Percentiles rank a stretch among this genome's conserved stretches.
These are phyloP conservation scores for Petrolisthes manimaculis DNA, from an alignment of 2,888 invertebrate genomes.

Conservation along the genomic window DNA sequence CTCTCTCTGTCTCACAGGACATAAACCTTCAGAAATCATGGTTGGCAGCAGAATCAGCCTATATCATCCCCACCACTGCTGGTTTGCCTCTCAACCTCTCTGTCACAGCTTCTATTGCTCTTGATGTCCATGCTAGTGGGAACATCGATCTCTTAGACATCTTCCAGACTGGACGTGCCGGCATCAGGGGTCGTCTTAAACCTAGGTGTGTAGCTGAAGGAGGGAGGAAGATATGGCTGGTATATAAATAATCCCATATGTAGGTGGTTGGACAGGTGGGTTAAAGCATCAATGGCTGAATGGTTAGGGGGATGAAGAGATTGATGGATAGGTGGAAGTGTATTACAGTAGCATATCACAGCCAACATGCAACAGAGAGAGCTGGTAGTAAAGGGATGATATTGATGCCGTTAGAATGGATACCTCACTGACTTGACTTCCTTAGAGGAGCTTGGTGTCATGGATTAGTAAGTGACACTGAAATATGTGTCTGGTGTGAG, in stretches of 20 bases:
- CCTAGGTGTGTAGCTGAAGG: conserved; percentile 71
- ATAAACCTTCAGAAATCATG: conserved; percentile 58
- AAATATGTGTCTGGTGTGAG: no score
- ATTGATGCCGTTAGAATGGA: no score
- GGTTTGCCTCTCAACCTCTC: conserved; percentile 91
- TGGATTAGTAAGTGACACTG: no score
- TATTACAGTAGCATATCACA: no score
- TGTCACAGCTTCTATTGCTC: conserved; percentile 87
- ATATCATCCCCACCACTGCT: conserved; percentile 85
- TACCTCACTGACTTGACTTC: no score
- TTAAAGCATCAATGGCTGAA: no score
- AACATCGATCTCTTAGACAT: conserved; percentile 36
- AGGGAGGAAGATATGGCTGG: not conserved
- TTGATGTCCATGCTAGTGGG: conserved; percentile 75
- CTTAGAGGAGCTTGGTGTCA: no score
- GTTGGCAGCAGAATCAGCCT: conserved; percentile 70
- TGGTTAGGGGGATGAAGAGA: no score
- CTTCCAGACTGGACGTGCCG: conserved; percentile 73
- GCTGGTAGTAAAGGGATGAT: no score
- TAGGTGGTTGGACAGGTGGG: no score
- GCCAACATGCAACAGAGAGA: no score
- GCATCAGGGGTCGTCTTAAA: conserved; percentile 83
- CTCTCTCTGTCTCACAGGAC: conserved; percentile 20
- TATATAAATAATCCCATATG: not conserved
- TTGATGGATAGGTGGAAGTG: no score